These are phyloP conservation scores for Characodon lateralis DNA, from an alignment of 2,797 vertebrate species.

Conservation along the genomic window DNA sequence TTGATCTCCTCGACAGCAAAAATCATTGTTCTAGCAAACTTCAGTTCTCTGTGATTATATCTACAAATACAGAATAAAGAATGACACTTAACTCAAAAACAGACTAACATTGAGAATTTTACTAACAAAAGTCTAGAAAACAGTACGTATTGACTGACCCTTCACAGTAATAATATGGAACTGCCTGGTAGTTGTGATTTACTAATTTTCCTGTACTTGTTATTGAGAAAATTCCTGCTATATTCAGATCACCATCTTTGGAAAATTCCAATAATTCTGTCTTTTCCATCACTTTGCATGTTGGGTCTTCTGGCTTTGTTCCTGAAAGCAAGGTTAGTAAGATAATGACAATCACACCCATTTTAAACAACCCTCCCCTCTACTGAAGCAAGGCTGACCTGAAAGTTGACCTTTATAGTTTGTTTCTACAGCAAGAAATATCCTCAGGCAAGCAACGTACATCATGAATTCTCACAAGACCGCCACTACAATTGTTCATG, in stretches of 20 bases:
- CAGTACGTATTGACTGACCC: constrained; percentile 44
- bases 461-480: constrained; percentile 27
- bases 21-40: constrained; percentile 68
- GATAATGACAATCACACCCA: constrained; percentile 57
- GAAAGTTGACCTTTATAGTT: constrained; percentile 49
- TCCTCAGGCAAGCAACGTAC: constrained; percentile 24
- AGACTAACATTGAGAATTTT: background rate
- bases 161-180: constrained; percentile 53
- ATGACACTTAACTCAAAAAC: background rate
- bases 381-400: constrained; percentile 14
- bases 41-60: constrained; percentile 68
- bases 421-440: constrained; percentile 7
- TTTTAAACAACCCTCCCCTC: constrained; percentile 36
- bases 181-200: constrained; percentile 42
- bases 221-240: constrained; percentile 73
- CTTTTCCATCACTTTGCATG: constrained; percentile 62
- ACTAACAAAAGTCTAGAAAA: background rate
- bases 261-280: constrained; percentile 65
- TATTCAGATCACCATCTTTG: constrained; percentile 69
- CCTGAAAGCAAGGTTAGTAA: constrained; percentile 53
- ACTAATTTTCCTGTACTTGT: constrained; percentile 29
- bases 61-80: constrained; percentile 41
- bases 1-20: constrained; percentile 75
- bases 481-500: constrained; percentile 14
- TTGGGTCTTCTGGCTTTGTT: constrained; percentile 56